Conservation (phyloP, 2,113 vertebrate genomes). For the Aphyosemion australe region DNA sequence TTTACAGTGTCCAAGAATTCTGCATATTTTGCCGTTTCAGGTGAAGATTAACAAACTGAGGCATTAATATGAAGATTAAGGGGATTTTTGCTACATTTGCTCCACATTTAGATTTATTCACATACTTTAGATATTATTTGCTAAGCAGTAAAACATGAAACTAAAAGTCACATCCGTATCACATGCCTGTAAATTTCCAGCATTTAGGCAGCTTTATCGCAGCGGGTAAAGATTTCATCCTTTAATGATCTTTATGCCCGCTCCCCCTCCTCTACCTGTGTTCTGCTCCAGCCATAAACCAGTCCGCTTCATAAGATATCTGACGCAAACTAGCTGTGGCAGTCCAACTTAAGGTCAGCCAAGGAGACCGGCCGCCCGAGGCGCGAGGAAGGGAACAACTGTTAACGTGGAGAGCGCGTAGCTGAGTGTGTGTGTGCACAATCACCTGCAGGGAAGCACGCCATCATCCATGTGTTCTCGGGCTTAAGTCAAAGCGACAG, state of each 20-base stretch:
- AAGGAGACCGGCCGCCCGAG: constrained; percentile 58
- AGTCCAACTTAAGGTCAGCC: constrained; percentile 61
- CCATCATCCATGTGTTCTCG: constrained; percentile 5
- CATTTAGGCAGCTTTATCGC: constrained; percentile 16
- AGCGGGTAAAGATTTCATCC: constrained; percentile 36
- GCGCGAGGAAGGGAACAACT: constrained; percentile 38
- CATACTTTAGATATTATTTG: not conserved
- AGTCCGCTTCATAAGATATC: constrained; percentile 35
- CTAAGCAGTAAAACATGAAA: constrained; percentile 3
- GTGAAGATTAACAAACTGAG: no score
- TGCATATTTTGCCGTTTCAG: no score
- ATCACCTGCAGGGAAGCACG: constrained; percentile 37
- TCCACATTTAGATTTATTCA: not conserved
- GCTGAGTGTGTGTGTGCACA: constrained; percentile 21
- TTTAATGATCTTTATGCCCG: constrained; percentile 21
- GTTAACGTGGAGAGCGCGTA: constrained; percentile 27
- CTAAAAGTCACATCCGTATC: constrained; percentile 4
- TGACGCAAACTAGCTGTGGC: constrained; percentile 66
- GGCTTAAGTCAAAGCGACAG: constrained; percentile 42
- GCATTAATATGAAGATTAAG: no score
- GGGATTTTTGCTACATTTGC: no score
- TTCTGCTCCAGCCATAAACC: constrained; percentile 32
- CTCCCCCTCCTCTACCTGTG: constrained; percentile 18
- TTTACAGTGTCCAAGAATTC: no score
- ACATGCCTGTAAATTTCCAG: constrained; percentile 33